Conservation (phyloP, 1,140 invertebrate genomes). For the Calosoma granatense region DNA sequence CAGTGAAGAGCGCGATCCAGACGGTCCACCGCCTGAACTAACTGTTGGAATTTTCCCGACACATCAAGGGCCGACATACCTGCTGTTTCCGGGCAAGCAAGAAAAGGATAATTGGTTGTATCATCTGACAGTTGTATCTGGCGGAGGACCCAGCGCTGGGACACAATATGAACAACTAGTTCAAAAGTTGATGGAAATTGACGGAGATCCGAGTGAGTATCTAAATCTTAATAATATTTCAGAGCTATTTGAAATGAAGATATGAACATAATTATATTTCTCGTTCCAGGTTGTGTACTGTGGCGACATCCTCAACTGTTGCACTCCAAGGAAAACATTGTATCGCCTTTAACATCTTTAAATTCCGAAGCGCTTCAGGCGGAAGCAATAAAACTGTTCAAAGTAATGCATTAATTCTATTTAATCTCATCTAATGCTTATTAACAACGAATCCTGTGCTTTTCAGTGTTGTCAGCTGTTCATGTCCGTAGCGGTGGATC, state of each 20-base stretch:
- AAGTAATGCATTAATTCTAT: conserved; percentile 44
- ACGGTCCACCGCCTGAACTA: conserved; percentile 53
- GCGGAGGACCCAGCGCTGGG: conserved; percentile 78
- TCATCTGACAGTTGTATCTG: conserved; percentile 86
- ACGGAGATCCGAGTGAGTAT: conserved; percentile 78
- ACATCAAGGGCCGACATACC: conserved; percentile 82
- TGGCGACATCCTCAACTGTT: conserved; percentile 88
- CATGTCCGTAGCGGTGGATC: conserved; percentile 87
- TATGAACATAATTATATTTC: conserved; percentile 15
- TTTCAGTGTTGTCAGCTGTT: conserved; percentile 83
- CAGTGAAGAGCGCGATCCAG: conserved; percentile 74
- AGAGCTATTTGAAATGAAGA: neutral
- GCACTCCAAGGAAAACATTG: conserved; percentile 83
- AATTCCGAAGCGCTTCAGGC: conserved; percentile 74
- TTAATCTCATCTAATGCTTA: neutral
- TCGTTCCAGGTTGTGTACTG: conserved; percentile 66
- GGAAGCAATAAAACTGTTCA: conserved; percentile 90
- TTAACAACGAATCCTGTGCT: conserved; percentile 16
- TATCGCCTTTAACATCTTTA: conserved; percentile 73
- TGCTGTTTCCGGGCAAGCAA: conserved; percentile 81
- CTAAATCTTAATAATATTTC: neutral
- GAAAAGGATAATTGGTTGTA: conserved; percentile 90
- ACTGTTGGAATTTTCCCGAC: conserved; percentile 90
- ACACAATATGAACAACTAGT: conserved; percentile 92
- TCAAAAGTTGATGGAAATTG: conserved; percentile 89